These are phyloP conservation scores for Apostichopus californicus DNA, from an alignment of 35 echinoderm and acorn worm species.

Conservation along the genomic window DNA sequence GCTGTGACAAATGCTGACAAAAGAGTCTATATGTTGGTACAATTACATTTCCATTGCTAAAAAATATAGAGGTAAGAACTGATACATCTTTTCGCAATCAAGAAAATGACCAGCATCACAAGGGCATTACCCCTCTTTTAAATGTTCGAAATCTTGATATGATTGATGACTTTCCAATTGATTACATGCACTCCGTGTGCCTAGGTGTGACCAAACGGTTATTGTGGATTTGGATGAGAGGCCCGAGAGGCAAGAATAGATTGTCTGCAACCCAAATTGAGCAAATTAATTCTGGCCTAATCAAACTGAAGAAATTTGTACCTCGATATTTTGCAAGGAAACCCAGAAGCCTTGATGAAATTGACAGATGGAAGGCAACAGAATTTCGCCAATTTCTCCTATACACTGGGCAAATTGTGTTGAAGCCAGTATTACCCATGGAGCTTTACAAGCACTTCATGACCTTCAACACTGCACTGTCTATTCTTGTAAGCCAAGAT, in stretches of 20 bases:
- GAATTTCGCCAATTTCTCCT: slow-evolving; percentile 59
- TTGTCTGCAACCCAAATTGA: slow-evolving; percentile 34
- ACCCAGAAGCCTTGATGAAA: slow-evolving; percentile 50
- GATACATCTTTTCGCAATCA: slow-evolving; percentile 44
- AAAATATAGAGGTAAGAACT: slow-evolving; percentile 44
- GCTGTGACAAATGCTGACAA: slow-evolving; percentile 73
- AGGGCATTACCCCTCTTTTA: slow-evolving; percentile 19
- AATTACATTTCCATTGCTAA: slow-evolving; percentile 60
- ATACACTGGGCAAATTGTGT: slow-evolving; percentile 60
- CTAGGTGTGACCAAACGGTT: slow-evolving; percentile 70
- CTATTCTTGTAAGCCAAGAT: slow-evolving; percentile 45
- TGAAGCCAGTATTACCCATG: slow-evolving; percentile 22
- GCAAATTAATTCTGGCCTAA: slow-evolving; percentile 56
- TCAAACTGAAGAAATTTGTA: slow-evolving; percentile 6
- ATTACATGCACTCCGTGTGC: slow-evolving; percentile 75
- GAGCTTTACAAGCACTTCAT: slow-evolving; percentile 61
- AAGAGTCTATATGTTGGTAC: slow-evolving; percentile 64
- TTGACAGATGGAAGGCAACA: slow-evolving; percentile 80
- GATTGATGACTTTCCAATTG: slow-evolving; percentile 56
- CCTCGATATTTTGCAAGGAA: slow-evolving; percentile 65
- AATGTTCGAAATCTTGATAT: slow-evolving; percentile 12
- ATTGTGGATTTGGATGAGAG: slow-evolving; percentile 68
- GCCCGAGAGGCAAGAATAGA: neutral
- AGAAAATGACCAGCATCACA: slow-evolving; percentile 53
- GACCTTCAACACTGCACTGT: slow-evolving; percentile 62